Evolutionary conservation across 1,140 invertebrate species (phyloP).

Genomic region (Leptinotarsa defecta): DNA sequence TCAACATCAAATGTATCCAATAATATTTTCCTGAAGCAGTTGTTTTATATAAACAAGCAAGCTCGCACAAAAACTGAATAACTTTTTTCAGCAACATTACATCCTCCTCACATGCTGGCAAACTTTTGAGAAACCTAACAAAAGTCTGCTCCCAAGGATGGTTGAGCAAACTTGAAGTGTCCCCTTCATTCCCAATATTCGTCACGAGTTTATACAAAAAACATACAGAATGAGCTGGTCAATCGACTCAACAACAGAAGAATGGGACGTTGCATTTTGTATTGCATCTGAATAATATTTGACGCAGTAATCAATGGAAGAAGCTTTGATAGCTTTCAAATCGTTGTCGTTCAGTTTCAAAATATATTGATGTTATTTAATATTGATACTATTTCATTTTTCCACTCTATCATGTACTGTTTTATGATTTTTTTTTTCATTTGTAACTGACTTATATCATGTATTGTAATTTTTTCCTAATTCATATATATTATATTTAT

Average conservation of each 20-base stretch:
- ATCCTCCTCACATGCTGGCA: conserved; percentile 65
- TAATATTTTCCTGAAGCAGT: conserved; percentile 16
- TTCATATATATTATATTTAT: too few species aligned
- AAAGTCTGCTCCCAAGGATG: conserved; percentile 66
- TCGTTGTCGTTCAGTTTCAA: conserved; percentile 58
- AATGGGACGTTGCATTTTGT: conserved; percentile 66
- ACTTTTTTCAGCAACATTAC: conserved; percentile 61
- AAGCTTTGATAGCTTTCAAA: conserved; percentile 57
- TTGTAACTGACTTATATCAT: too few species aligned
- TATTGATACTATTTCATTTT: too few species aligned
- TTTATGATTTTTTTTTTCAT: too few species aligned
- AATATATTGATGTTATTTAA: too few species aligned
- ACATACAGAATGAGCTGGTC: conserved; percentile 62
- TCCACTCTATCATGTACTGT: too few species aligned
- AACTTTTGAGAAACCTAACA: conserved; percentile 62
- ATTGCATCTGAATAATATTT: conserved; percentile 61
- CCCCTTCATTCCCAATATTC: conserved; percentile 30
- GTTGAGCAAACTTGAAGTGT: conserved; percentile 54
- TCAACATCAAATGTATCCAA: conserved; percentile 49
- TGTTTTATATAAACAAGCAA: conserved; percentile 45
- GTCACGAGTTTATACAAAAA: conserved; percentile 42
- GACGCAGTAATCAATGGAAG: conserved; percentile 59
- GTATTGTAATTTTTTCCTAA: too few species aligned
- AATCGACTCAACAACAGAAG: conserved; percentile 60
- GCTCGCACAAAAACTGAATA: conserved; percentile 61